Conservation (phyloP, 2,888 invertebrate species). For the Lomographa bimaculata region DNA sequence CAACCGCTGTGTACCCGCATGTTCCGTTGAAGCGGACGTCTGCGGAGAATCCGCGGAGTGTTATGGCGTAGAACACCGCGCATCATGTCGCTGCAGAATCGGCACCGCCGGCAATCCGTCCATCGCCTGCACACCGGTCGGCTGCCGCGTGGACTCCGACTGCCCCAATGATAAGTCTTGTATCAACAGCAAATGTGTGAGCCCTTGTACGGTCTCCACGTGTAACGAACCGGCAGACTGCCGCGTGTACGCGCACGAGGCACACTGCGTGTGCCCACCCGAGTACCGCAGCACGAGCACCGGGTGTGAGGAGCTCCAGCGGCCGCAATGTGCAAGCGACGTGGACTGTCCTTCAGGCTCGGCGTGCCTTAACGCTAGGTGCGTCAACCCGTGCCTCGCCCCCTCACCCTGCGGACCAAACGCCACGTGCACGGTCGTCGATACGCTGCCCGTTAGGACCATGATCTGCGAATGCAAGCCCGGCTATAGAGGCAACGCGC, state of each 20-base stretch:
- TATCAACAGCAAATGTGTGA: conserved; percentile 90
- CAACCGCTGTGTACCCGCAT: conserved; percentile 91
- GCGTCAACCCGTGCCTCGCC: conserved; percentile 92
- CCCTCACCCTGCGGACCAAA: conserved; percentile 92
- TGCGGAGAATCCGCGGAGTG: conserved; percentile 93
- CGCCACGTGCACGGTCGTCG: conserved; percentile 90
- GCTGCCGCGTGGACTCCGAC: conserved; percentile 90
- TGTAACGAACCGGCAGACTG: conserved; percentile 91
- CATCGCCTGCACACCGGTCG: conserved; percentile 90
- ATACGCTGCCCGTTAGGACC: conserved; percentile 92
- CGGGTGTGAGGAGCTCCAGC: conserved; percentile 84
- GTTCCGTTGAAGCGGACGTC: conserved; percentile 86
- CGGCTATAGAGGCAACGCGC: conserved; percentile 94
- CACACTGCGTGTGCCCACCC: conserved; percentile 92
- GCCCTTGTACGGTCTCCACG: conserved; percentile 88
- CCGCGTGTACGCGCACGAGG: conserved; percentile 88
- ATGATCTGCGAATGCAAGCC: conserved; percentile 95
- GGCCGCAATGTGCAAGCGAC: conserved; percentile 89
- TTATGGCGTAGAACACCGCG: conserved; percentile 90
- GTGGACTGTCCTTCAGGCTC: conserved; percentile 92
- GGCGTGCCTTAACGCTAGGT: conserved; percentile 92
- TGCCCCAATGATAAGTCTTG: conserved; percentile 93
- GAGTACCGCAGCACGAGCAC: conserved; percentile 87
- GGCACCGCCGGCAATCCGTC: conserved; percentile 93
- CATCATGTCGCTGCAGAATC: conserved; percentile 92